Evolutionary conservation across 2,113 vertebrate species (phyloP), one percentile per base, ranked within the genome.

Genomic region (Microtus montanus): DNA sequence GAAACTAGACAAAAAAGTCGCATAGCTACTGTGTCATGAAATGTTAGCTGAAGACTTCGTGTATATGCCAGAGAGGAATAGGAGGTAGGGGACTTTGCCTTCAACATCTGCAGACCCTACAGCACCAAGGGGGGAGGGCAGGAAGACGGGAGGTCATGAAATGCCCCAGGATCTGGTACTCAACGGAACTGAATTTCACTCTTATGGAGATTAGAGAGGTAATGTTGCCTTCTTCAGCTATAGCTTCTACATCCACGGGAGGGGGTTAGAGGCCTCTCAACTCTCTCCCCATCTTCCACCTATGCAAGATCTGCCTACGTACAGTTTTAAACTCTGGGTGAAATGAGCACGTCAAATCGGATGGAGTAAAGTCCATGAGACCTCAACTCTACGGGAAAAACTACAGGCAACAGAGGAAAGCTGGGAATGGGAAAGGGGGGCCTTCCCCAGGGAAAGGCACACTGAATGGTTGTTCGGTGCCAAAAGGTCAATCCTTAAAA

Each of bases 281-380:
- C 8, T 0, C 7, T 3, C 24, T 22, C 20, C 3, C 33, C 0
- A 22, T 2, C 14, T 3, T 5, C 26, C 0, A 20, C 5, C 8
- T 83, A 12, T 4, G 6, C 1, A 14, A 64, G 1, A 1, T 24
- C 12, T 70, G 22, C 13, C 3, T n/a, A 86, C 28, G 8, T 0
- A 11, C 77, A 52, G 15, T 8, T 47, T n/a, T 78, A 61, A 24
- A 66, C 20, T 66, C 2, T 2, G 12, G 41, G 74, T 75, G 24
- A 75, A 47, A 75, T 75, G 38, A 47, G 24, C 12, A 22, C 1
- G 24, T 44, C 41, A 75, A 28, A 28, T 41, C 12, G 5, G 11
- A 44, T 28, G 74, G 12, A 28, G 41, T 47, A 75, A 75, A 41
- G 58, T 19, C 71, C 20, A 2, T 41, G 71, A 75, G 10, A 12